Evolutionary conservation across 2,113 vertebrate species (phyloP).

Genomic region (Nannospalax galili): DNA sequence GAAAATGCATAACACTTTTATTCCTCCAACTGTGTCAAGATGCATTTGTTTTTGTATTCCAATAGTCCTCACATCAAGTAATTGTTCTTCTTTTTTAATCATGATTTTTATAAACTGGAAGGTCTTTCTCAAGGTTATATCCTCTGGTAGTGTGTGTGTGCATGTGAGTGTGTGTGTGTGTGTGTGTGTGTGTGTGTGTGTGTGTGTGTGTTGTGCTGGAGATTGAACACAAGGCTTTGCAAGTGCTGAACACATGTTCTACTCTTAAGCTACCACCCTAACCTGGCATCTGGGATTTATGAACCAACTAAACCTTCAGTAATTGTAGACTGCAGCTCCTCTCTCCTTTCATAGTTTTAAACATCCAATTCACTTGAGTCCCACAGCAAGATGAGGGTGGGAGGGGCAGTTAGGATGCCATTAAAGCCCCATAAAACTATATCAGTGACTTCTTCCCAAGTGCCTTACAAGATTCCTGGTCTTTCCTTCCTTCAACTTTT

Average conservation of each 20-base stretch:
- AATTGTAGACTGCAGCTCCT: neutral
- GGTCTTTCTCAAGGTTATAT: neutral
- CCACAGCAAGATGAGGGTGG: neutral
- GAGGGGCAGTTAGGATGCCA: neutral
- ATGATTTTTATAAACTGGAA: slow-evolving; percentile 40
- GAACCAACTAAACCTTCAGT: slow-evolving; percentile 52
- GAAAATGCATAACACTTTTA: slow-evolving; percentile 38
- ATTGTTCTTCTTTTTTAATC: slow-evolving; percentile 23
- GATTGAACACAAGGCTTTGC: neutral
- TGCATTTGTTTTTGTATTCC: slow-evolving; percentile 42
- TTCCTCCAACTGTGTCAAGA: neutral
- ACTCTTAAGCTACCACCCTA: neutral
- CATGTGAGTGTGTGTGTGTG: neutral
- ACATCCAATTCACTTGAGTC: slow-evolving; percentile 40
- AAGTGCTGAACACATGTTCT: neutral
- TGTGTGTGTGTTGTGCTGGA: neutral
- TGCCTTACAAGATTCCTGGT: neutral
- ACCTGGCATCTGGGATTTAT: slow-evolving; percentile 3
- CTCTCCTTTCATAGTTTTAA: slow-evolving; percentile 40
- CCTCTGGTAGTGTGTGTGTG: neutral
- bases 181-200: neutral
- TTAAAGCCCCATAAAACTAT: slow-evolving; percentile 11
- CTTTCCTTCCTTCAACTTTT: slow-evolving; percentile 34
- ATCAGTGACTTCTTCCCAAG: neutral
- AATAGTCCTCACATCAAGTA: slow-evolving; percentile 10